phyloP scores from a whole-genome alignment of 2,113 vertebrate species.

The Mus pahari region DNA sequence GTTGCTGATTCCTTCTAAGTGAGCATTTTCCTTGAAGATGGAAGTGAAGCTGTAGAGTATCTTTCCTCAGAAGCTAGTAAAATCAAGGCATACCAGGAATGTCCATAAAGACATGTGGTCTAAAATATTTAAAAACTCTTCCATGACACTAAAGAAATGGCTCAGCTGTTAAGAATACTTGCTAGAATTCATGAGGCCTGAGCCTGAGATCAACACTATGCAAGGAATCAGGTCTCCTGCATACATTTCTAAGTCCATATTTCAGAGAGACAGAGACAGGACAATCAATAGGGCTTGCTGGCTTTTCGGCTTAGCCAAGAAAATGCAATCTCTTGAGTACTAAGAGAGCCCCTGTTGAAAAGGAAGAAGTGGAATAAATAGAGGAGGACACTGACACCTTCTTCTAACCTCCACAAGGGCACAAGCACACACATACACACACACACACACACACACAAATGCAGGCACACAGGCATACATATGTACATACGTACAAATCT shows the following conservation, averaged over 20 bases:
- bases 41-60: too few species aligned
- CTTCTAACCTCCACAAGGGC: not conserved
- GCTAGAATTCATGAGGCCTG: not conserved
- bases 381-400: too few species aligned
- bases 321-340: not conserved
- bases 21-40: not conserved
- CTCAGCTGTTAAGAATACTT: not conserved
- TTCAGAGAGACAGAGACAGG: not conserved
- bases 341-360: not conserved
- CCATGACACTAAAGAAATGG: not conserved
- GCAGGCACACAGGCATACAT: too few species aligned
- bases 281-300: not conserved
- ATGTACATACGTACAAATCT: not conserved
- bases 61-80: not conserved
- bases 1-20: not conserved
- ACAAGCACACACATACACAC: not conserved
- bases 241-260: too few species aligned
- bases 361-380: not conserved
- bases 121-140: not conserved
- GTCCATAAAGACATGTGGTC: not conserved
- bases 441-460: too few species aligned
- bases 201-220: not conserved
- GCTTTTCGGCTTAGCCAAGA: not conserved
- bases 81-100: not conserved
- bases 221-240: not conserved